Evolutionary conservation across 2,797 vertebrate genomes (phyloP), one percentile per base, ranked within the genome.

Genomic region (Pelobates cultripes): DNA sequence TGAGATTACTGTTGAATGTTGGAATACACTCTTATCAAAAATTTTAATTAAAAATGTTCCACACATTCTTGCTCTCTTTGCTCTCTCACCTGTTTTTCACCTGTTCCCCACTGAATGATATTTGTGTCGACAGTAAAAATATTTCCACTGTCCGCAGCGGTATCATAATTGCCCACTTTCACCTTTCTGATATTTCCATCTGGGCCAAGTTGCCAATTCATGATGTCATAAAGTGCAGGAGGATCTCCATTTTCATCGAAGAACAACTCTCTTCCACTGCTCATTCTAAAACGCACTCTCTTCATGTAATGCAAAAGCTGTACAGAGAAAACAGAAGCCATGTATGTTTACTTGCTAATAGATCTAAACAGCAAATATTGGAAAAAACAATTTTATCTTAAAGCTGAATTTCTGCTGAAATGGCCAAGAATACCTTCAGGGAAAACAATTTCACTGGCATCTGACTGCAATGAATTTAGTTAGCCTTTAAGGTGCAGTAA

Each of bases 261-360:
- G 4, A 66, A 77, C 0, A 60, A 15, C 2, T 70, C 15, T 7
- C 43, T 43, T 0, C 64, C 76, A 13, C 43, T 8, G 15, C 17
- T 70, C 7, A 57, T 4, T 7, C 2, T 55, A 1, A 68, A 0
- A 15, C n/a, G 47, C 2, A 68, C 66, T 4, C 4, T 70, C n/a
- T 8, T 57, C 6, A 78, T 70, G 42, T 78, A 78, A 53, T 78
- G 53, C 5, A 17, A 28, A 6, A 78, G 76, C 76, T 61, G 5
- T 60, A 4, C 5, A 10, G 45, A 47, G 45, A 47, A 47, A 47
- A 5, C 9, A 2, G 45, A 10, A 47, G 45, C 45, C 5, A 5
- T 47, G 5, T 10, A 47, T 47, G 45, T 5, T 47, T 47, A 5
- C 45, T 10, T 5, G 45, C 5, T 5, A 5, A 10, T 47, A 47